These are phyloP conservation scores for Steinernema hermaphroditum DNA, from an alignment of 2,888 invertebrate genomes.

Conservation along the genomic window DNA sequence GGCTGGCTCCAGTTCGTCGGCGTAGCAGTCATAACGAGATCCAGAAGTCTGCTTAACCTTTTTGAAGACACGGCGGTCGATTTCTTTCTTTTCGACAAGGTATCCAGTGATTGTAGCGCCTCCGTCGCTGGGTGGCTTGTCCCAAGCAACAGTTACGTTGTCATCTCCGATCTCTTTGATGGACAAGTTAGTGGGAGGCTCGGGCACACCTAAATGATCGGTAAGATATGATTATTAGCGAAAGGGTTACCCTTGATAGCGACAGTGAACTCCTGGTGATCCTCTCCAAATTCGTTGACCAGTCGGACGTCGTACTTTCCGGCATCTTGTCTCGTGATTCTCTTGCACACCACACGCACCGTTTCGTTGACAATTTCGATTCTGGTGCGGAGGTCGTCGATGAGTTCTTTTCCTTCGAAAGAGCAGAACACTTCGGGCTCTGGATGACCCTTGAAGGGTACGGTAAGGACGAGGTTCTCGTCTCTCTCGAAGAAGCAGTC, in stretches of 20 bases:
- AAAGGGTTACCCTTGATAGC: not conserved
- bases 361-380: slow-evolving; percentile 48
- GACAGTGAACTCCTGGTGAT: slow-evolving; percentile 32
- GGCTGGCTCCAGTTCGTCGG: slow-evolving; percentile 79
- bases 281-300: slow-evolving; percentile 61
- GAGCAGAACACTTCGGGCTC: slow-evolving; percentile 57
- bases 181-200: slow-evolving; percentile 52
- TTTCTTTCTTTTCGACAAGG: slow-evolving; percentile 74
- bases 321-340: slow-evolving; percentile 53
- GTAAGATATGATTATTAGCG: slow-evolving; percentile 3
- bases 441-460: slow-evolving; percentile 54
- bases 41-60: slow-evolving; percentile 46
- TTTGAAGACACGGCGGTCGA: slow-evolving; percentile 60
- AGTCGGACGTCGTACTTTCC: slow-evolving; percentile 61
- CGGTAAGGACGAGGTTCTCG: slow-evolving; percentile 52
- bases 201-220: slow-evolving; percentile 54
- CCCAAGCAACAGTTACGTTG: slow-evolving; percentile 45
- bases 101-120: slow-evolving; percentile 84
- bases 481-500: slow-evolving; percentile 47
- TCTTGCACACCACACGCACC: not conserved
- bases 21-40: slow-evolving; percentile 44
- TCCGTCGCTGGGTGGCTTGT: slow-evolving; percentile 73
- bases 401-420: slow-evolving; percentile 53
- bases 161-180: slow-evolving; percentile 55
- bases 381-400: slow-evolving; percentile 52